Evolutionary conservation across 2,797 vertebrate genomes (phyloP).

Genomic region (Esox lucius): DNA sequence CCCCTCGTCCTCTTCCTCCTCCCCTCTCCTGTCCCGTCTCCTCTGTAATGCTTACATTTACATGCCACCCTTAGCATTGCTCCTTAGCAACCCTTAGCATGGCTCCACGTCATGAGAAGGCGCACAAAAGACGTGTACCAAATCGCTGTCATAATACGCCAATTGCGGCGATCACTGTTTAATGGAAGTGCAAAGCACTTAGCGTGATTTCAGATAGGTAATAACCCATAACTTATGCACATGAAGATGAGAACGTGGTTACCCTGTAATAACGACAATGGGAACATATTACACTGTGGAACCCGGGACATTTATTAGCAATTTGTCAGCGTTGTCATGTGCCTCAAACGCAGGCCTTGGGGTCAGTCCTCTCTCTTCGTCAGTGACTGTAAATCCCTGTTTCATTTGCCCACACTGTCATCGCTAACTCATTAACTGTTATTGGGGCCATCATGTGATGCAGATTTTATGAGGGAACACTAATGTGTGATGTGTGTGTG

Average conservation of each 20-base stretch:
- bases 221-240: conserved; percentile 20
- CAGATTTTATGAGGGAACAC: conserved; percentile 30
- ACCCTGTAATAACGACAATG: conserved; percentile 61
- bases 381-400: conserved; percentile 44
- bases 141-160: conserved; percentile 55
- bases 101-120: conserved; percentile 46
- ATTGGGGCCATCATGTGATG: conserved; percentile 42
- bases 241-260: conserved; percentile 62
- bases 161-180: conserved; percentile 56
- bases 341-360: conserved; percentile 23
- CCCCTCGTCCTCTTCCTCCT: conserved; percentile 32
- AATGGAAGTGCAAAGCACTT: conserved; percentile 43
- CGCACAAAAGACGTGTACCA: conserved; percentile 56
- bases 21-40: conserved; percentile 40
- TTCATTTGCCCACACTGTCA: conserved; percentile 56
- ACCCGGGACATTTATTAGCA: conserved; percentile 42
- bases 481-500: neutral
- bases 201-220: neutral
- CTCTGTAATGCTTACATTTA: conserved; percentile 58
- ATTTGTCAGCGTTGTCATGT: conserved; percentile 55
- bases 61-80: conserved; percentile 50
- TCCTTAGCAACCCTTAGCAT: conserved; percentile 41
- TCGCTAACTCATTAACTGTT: conserved; percentile 53
- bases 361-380: conserved; percentile 17
- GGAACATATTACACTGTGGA: conserved; percentile 55